Evolutionary conservation across 2,888 invertebrate species (phyloP).

Genomic region (Piscicola geometra): DNA sequence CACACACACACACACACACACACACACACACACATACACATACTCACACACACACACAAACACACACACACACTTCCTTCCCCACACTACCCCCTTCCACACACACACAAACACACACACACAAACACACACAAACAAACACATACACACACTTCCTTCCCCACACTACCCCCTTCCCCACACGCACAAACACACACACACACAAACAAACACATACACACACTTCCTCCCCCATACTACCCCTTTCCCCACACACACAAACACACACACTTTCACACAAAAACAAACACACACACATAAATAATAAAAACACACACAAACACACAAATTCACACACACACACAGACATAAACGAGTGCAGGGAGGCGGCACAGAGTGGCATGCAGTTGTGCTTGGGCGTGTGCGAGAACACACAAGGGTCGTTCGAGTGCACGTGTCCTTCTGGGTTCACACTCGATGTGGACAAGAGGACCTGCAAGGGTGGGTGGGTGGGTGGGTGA

Average conservation of each 20-base stretch:
- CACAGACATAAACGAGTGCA: slow-evolving; percentile 80
- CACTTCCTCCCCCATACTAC: background rate
- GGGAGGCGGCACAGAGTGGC: slow-evolving; percentile 66
- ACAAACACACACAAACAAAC: too few relatives aligned
- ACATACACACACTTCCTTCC: background rate
- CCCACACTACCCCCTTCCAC: background rate
- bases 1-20: too few relatives aligned
- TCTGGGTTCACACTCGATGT: slow-evolving; percentile 52
- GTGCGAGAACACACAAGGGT: slow-evolving; percentile 81
- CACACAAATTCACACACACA: background rate
- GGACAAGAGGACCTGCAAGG: slow-evolving; percentile 77
- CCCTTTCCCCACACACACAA: background rate
- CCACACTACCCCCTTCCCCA: background rate
- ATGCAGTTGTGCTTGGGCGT: slow-evolving; percentile 66
- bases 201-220: background rate
- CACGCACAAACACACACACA: background rate
- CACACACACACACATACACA: too few relatives aligned
- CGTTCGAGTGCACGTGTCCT: slow-evolving; percentile 58
- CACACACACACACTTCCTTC: background rate
- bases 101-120: too few relatives aligned
- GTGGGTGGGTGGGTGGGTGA: slow-evolving; percentile 56
- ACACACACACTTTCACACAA: background rate
- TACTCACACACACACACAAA: too few relatives aligned
- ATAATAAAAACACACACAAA: too few relatives aligned
- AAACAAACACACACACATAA: background rate